phyloP scores from a whole-genome alignment of 1,140 invertebrate species.

The Drosophila azteca region DNA sequence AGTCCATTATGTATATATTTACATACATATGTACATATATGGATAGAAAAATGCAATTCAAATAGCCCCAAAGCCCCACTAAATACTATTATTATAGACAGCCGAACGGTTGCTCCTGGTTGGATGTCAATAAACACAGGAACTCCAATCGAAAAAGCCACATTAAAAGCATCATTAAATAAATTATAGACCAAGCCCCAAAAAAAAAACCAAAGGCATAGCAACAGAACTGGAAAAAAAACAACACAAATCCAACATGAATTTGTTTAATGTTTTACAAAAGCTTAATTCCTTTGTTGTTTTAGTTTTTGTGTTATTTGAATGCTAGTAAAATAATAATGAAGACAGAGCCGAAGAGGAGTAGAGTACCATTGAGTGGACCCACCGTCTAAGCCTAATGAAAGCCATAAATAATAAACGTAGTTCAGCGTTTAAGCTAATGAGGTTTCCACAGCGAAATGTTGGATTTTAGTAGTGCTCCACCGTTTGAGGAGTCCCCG shows the following conservation, averaged over 20 bases:
- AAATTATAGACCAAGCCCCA: slow-evolving; percentile 55
- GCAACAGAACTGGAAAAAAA: slow-evolving; percentile 23
- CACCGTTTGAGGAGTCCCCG: no score
- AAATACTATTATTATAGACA: slow-evolving; percentile 48
- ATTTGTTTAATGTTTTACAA: slow-evolving; percentile 52
- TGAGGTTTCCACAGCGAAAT: slow-evolving; percentile 23
- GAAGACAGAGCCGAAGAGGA: slow-evolving; percentile 1
- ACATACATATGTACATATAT: slow-evolving; percentile 30
- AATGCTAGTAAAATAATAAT: slow-evolving; percentile 28
- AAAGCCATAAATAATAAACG: slow-evolving; percentile 49
- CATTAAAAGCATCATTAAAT: slow-evolving; percentile 74
- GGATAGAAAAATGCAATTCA: slow-evolving; percentile 28
- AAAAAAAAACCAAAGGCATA: slow-evolving; percentile 20
- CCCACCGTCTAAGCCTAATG: slow-evolving; percentile 32
- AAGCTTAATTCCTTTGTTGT: slow-evolving; percentile 43
- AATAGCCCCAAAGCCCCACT: slow-evolving; percentile 48
- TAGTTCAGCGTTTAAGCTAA: slow-evolving; percentile 39
- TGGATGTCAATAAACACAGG: slow-evolving; percentile 30
- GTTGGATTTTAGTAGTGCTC: slow-evolving; percentile 4
- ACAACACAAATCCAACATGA: slow-evolving; percentile 47
- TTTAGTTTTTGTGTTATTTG: slow-evolving; percentile 42
- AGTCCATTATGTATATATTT: slow-evolving; percentile 48
- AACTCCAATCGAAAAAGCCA: slow-evolving; percentile 31
- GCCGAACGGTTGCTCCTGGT: slow-evolving; percentile 19
- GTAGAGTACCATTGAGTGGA: no score